Percentiles rank a stretch among this genome's conserved stretches.
These are phyloP conservation scores for Silurus asotus DNA, from an alignment of 2,113 vertebrate genomes.

Conservation along the genomic window DNA sequence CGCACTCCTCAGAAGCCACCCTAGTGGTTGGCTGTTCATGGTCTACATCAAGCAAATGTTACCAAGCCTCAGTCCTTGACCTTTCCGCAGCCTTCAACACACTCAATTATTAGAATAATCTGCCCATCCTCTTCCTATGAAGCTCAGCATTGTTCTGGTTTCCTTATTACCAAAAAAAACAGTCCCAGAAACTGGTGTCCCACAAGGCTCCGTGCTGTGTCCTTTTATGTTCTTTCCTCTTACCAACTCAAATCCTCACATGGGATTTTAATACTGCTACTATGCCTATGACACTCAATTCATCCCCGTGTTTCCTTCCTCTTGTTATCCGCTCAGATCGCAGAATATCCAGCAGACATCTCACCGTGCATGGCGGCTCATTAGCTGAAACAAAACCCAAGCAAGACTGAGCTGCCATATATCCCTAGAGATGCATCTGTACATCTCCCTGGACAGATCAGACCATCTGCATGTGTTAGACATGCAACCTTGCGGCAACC, in stretches of 20 bases:
- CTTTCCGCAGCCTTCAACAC: neutral
- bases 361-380: neutral
- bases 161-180: neutral
- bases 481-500: neutral
- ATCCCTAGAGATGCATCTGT: neutral
- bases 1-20: neutral
- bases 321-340: neutral
- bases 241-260: neutral
- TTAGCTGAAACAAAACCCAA: neutral
- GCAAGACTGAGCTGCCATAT: neutral
- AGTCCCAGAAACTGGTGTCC: neutral
- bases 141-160: neutral
- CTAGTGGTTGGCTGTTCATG: neutral
- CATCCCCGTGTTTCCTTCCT: neutral
- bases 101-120: neutral
- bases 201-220: slow-evolving; percentile 4
- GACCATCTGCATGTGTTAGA: neutral
- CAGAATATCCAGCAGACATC: neutral
- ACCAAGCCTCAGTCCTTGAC: neutral
- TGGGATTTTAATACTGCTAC: neutral
- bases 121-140: neutral
- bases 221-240: neutral
- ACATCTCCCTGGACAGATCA: neutral
- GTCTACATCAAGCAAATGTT: neutral
- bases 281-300: neutral